Conservation (phyloP, 2,113 vertebrate genomes). For the Barbus barbus region DNA sequence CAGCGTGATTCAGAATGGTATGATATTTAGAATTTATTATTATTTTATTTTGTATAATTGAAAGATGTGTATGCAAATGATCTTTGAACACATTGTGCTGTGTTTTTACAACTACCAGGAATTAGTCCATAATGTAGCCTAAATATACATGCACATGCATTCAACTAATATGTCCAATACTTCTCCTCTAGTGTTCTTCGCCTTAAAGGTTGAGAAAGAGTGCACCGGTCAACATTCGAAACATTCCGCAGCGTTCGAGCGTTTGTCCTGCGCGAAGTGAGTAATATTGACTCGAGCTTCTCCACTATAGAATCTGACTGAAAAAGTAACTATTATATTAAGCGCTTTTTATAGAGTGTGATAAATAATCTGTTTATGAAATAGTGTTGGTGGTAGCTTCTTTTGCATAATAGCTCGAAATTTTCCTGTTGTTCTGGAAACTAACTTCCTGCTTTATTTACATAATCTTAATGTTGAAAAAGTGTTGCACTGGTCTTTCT, state of each 20-base stretch:
- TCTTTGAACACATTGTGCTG: not conserved
- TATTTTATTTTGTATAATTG: not conserved
- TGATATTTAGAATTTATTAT: not conserved
- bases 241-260: constrained; percentile 74
- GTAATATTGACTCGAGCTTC: constrained; percentile 58
- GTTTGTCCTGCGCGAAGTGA: constrained; percentile 91
- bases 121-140: not conserved
- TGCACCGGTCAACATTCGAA: constrained; percentile 71
- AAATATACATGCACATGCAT: not conserved
- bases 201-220: constrained; percentile 88
- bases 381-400: not conserved
- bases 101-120: not conserved
- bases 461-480: constrained; percentile 2
- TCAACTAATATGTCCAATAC: not conserved
- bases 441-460: constrained; percentile 53
- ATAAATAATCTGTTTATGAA: not conserved
- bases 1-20: constrained; percentile 90
- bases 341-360: not conserved
- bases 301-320: not conserved
- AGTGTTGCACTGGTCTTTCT: not conserved
- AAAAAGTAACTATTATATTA: no score
- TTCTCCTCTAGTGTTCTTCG: constrained; percentile 82
- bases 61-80: not conserved
- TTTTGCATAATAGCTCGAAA: constrained; percentile 32
- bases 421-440: not conserved